Percentiles rank a stretch among this genome's conserved stretches.
These are phyloP conservation scores for Ophioninae sp. DNA, from an alignment of 2,888 invertebrate species.

Conservation along the genomic window DNA sequence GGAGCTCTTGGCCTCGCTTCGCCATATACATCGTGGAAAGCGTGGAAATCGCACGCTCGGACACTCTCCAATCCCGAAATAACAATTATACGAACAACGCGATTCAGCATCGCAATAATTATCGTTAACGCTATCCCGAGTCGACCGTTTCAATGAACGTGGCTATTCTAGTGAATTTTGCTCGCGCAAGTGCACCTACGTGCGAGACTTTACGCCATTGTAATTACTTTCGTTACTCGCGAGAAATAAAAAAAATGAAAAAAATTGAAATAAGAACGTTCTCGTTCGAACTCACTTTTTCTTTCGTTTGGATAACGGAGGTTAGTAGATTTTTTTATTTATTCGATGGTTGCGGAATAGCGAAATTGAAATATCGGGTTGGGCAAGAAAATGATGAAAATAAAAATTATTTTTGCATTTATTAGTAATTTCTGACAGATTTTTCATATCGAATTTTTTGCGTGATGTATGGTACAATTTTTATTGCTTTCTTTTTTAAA, in stretches of 20 bases:
- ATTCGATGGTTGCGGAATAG: background rate
- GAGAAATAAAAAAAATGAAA: background rate
- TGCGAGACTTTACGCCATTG: background rate
- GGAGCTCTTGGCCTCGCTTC: conserved; percentile 63
- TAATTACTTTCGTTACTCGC: background rate
- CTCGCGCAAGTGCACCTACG: background rate
- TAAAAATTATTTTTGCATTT: no score
- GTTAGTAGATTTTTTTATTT: background rate
- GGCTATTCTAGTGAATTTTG: background rate
- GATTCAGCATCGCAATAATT: background rate
- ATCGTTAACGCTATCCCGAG: background rate
- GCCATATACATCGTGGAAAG: conserved; percentile 37
- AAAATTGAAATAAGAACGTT: background rate
- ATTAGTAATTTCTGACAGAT: no score
- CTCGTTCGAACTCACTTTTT: background rate
- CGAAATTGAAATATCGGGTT: background rate
- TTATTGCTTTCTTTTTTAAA: no score
- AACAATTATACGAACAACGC: conserved; percentile 12
- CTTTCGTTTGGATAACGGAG: background rate
- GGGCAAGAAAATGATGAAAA: background rate
- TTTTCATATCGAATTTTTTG: no score
- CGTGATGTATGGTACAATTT: no score
- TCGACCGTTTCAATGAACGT: background rate
- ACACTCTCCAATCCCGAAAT: conserved; percentile 21
- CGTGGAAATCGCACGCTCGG: conserved; percentile 50